These are phyloP conservation scores for Agraylea sexmaculata DNA, from an alignment of 1,140 invertebrate genomes.

Conservation along the genomic window DNA sequence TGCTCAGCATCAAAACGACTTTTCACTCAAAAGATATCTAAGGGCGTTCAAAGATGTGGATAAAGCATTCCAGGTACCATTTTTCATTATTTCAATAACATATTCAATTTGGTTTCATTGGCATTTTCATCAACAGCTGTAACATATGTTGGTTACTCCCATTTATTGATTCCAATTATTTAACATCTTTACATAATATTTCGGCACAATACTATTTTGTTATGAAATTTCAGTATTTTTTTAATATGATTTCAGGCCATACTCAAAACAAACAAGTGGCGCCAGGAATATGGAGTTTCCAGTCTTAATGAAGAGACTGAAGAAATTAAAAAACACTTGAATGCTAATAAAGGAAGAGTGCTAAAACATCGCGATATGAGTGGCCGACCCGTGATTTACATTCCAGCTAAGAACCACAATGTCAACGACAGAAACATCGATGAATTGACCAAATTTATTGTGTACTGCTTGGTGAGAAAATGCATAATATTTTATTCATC, in stretches of 20 bases:
- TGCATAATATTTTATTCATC: conserved; percentile 5
- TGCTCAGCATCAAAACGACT: conserved; percentile 57
- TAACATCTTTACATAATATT: neutral
- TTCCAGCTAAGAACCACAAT: conserved; percentile 63
- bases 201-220: neutral
- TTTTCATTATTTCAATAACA: conserved; percentile 1
- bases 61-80: conserved; percentile 53
- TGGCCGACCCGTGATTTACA: conserved; percentile 61
- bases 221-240: neutral
- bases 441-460: conserved; percentile 63
- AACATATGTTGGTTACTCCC: neutral
- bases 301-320: conserved; percentile 43
- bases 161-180: neutral
- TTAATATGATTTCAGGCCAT: conserved; percentile 43
- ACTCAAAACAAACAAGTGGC: conserved; percentile 68
- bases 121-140: neutral
- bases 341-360: conserved; percentile 50
- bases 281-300: conserved; percentile 54
- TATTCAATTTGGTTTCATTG: conserved; percentile 2
- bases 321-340: conserved; percentile 46
- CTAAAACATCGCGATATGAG: conserved; percentile 54
- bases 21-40: conserved; percentile 54
- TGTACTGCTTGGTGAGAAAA: conserved; percentile 52
- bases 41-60: conserved; percentile 58
- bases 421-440: conserved; percentile 57